A percentile compares a stretch with the other conserved stretches of the same genome.
phyloP scores from a whole-genome alignment of 2,797 vertebrate genomes.

The Platyrinchus mystaceus region DNA sequence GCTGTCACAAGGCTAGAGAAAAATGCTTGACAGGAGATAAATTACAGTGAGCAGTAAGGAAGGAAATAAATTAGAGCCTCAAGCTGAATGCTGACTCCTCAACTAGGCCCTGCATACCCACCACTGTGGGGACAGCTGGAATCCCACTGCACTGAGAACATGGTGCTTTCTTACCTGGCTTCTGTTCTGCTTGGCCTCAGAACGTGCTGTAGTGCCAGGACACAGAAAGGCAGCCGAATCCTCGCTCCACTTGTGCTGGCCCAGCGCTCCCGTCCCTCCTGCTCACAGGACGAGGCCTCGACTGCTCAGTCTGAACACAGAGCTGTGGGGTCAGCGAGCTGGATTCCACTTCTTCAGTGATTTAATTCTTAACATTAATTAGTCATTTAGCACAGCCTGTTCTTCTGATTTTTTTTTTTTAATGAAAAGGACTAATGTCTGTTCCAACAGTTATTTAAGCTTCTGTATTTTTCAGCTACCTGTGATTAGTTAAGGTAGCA shows the following conservation, averaged over 20 bases:
- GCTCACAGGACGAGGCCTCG: background rate
- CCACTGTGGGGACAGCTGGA: background rate
- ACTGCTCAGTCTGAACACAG: background rate
- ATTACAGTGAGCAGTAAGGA: background rate
- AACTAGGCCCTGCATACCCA: too few relatives aligned
- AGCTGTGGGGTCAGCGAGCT: background rate
- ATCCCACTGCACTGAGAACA: fast-evolving
- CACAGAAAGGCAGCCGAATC: background rate
- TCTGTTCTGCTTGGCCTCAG: background rate
- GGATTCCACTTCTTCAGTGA: background rate
- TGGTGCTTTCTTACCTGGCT: background rate
- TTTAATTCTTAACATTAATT: background rate
- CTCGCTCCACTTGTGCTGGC: background rate
- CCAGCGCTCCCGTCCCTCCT: background rate
- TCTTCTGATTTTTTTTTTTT: background rate
- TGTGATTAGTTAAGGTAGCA: background rate
- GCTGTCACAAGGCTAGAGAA: background rate
- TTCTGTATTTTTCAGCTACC: background rate
- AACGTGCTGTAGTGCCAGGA: background rate
- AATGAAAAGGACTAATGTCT: background rate
- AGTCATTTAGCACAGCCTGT: background rate
- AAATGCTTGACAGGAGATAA: background rate
- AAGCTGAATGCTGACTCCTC: background rate
- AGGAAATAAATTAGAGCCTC: background rate
- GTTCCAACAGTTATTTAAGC: background rate